Evolutionary conservation across 2,113 vertebrate genomes (phyloP).

Genomic region (Microcebus tavaratra): DNA sequence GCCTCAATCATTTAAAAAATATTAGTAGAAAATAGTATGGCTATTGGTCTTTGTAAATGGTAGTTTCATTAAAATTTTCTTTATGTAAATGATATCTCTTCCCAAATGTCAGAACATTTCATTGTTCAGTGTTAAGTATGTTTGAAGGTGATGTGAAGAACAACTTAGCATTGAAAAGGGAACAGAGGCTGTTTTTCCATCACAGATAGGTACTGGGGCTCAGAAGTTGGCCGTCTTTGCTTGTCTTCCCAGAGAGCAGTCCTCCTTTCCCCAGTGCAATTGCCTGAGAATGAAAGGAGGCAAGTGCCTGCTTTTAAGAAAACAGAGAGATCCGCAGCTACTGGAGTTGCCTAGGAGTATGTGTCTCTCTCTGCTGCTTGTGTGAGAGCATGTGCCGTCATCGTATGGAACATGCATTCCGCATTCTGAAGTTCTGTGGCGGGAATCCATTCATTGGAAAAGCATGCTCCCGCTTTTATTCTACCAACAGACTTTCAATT

Average conservation of each 20-base stretch:
- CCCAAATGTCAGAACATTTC: background rate
- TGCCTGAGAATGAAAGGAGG: background rate
- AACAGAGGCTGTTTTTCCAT: background rate
- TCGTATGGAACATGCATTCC: background rate
- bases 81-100: background rate
- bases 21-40: background rate
- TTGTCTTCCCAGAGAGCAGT: too few species aligned
- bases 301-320: background rate
- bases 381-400: background rate
- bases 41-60: background rate
- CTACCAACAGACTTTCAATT: background rate
- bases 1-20: background rate
- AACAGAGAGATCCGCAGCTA: background rate
- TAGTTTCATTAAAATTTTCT: conserved; percentile 32
- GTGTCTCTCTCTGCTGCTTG: background rate
- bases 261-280: background rate
- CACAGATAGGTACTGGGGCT: too few species aligned
- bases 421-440: background rate
- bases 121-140: background rate
- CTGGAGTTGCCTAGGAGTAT: background rate
- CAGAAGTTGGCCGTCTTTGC: background rate
- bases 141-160: background rate
- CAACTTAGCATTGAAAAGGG: background rate
- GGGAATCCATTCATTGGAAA: background rate
- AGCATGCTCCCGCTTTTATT: background rate